Evolutionary conservation across 2,113 vertebrate genomes (phyloP), one percentile per base, ranked within the genome.

Genomic region (Eidolon helvum): DNA sequence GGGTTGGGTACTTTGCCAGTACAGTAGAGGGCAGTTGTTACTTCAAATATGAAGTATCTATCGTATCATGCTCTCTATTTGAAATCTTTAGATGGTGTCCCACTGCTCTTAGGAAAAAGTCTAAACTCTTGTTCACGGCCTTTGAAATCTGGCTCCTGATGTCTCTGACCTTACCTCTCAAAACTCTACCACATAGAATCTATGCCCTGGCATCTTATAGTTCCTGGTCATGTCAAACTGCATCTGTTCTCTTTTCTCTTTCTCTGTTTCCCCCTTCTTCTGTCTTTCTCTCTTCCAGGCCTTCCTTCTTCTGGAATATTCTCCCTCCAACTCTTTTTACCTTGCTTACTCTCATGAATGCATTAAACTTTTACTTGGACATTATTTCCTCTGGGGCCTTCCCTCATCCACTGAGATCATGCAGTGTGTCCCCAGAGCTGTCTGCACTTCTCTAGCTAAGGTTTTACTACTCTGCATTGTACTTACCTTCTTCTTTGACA

Each of bases 11-110:
- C 33, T 75, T 87, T 80, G 79, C 15, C 87, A 90, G 61, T 30
- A 5, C 19, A 92, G n/a, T 72, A 53, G 80, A 94, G 35, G 75
- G 66, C 30, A 85, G 45, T 75, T 61, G 48, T 68, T 82, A 53
- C 61, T 95, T 82, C 65, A 72, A 21, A 80, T 88, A 48, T 80
- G 66, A 95, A 92, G 48, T 72, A 30, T 50, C 53, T 94, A 55
- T 91, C 61, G n/a, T 90, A 66, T 87, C 75, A 55, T 7, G 79
- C 45, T 77, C 77, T 72, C 61, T 85, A 50, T 53, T 61, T 55
- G 71, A 97, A 96, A 77, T 35, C 53, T 85, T 90, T 94, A 77
- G 10, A 16, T 10, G 33, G 11, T 38, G 61, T 94, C 80, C 65
- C 28, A 68, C 53, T 57, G 28, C 53, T 88, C n/a, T 78, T 72